Percentiles rank a stretch among this genome's conserved stretches.
These are phyloP conservation scores for Ellobius talpinus DNA, from an alignment of 2,113 vertebrate species.

Conservation along the genomic window DNA sequence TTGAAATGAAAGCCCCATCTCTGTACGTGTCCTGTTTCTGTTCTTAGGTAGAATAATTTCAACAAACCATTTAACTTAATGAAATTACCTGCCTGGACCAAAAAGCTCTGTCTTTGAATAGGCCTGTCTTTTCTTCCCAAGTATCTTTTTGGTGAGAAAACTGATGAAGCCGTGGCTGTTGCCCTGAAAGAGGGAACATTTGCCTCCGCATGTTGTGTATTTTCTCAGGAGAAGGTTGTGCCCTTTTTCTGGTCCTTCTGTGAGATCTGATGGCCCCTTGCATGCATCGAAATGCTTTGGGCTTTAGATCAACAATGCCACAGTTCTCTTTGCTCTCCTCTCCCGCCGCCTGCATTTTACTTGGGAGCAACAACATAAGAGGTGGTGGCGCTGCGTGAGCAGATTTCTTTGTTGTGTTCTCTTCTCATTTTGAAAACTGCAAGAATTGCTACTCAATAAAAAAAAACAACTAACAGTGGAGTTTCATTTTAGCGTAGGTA, in stretches of 20 bases:
- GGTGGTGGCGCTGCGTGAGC: conserved; percentile 21
- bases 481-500: conserved; percentile 44
- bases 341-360: conserved; percentile 48
- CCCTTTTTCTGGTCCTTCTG: background rate
- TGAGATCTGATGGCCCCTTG: conserved; percentile 25
- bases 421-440: conserved; percentile 67
- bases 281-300: background rate
- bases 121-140: conserved; percentile 56
- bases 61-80: background rate
- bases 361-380: conserved; percentile 30
- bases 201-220: conserved; percentile 16
- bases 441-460: conserved; percentile 67
- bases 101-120: conserved; percentile 54
- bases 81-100: conserved; percentile 38
- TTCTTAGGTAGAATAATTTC: conserved; percentile 42
- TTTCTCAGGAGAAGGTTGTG: conserved; percentile 60
- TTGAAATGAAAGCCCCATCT: conserved; percentile 59
- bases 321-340: background rate
- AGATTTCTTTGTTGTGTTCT: conserved; percentile 68
- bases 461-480: conserved; percentile 55
- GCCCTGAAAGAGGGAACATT: conserved; percentile 76
- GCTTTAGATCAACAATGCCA: conserved; percentile 45
- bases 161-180: conserved; percentile 11
- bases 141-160: conserved; percentile 60
- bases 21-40: background rate